A percentile compares a stretch with the other conserved stretches of the same genome.
These are phyloP conservation scores for Hipparchia semele DNA, from an alignment of 2,888 invertebrate genomes.

Conservation along the genomic window DNA sequence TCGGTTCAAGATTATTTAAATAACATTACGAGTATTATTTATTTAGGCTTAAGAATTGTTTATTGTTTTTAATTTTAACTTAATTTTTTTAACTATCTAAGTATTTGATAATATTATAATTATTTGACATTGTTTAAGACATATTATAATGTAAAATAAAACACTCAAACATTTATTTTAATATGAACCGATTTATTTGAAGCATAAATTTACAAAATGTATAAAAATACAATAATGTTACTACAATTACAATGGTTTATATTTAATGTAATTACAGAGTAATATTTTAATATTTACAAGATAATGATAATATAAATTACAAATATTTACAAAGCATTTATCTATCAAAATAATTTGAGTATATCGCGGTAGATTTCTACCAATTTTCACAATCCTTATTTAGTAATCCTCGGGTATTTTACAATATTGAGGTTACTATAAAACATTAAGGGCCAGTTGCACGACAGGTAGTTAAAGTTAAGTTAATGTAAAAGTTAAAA, in stretches of 20 bases:
- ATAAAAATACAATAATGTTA: slow-evolving; percentile 53
- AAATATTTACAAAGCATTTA: slow-evolving; percentile 71
- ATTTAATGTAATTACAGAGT: slow-evolving; percentile 41
- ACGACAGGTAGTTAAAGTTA: no score
- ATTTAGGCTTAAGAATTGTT: no score
- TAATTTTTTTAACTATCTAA: no score
- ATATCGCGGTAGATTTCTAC: slow-evolving; percentile 46
- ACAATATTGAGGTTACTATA: slow-evolving; percentile 43
- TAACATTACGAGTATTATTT: no score
- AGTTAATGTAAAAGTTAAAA: no score
- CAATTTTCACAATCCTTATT: slow-evolving; percentile 49
- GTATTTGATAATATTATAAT: no score
- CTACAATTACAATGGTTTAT: slow-evolving; percentile 45
- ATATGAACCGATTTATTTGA: slow-evolving; percentile 42
- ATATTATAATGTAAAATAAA: slow-evolving; percentile 16
- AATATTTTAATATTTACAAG: slow-evolving; percentile 50
- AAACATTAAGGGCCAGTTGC: slow-evolving; percentile 41
- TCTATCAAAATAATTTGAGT: slow-evolving; percentile 44
- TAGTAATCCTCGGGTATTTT: slow-evolving; percentile 40
- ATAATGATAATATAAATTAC: slow-evolving; percentile 59
- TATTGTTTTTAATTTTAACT: no score
- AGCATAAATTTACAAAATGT: slow-evolving; percentile 47
- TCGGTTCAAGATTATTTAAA: no score
- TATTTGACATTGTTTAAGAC: no score
- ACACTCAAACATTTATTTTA: slow-evolving; percentile 11